Conservation (phyloP, 2,888 invertebrate species). For the Ecliptopera silaceata region DNA sequence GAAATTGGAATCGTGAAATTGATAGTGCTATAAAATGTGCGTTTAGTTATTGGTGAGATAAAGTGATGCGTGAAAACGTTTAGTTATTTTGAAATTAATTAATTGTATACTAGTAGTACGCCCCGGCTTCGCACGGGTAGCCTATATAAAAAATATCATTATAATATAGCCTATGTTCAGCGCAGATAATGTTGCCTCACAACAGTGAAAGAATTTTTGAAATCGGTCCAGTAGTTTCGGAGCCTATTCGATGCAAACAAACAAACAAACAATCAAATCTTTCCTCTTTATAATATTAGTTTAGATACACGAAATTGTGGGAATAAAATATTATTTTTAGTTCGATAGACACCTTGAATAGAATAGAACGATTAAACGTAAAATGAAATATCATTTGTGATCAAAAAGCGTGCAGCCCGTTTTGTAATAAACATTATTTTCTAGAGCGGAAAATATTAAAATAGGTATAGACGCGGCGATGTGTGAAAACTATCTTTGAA, state of each 20-base stretch:
- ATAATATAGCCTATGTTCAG: no score
- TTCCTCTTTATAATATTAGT: no score
- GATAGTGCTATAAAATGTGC: constrained; percentile 27
- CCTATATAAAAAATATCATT: no score
- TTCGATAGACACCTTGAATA: background rate
- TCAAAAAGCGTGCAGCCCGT: constrained; percentile 60
- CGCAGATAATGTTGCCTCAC: no score
- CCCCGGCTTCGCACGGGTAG: no score
- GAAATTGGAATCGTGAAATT: constrained; percentile 30
- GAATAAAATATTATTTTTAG: background rate
- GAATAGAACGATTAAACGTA: constrained; percentile 1
- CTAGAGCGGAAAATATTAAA: constrained; percentile 65
- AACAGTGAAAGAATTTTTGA: no score
- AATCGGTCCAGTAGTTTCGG: no score
- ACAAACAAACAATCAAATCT: no score
- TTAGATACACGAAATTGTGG: no score
- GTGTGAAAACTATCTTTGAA: constrained; percentile 38
- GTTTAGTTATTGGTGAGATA: constrained; percentile 12
- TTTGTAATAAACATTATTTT: constrained; percentile 43
- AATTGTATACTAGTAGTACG: background rate
- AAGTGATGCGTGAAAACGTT: constrained; percentile 13
- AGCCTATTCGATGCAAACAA: no score
- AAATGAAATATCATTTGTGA: constrained; percentile 48
- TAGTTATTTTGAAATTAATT: background rate
- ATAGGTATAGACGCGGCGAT: constrained; percentile 44